Percentiles rank a stretch among this genome's conserved stretches.
Evolutionary conservation across 2,888 invertebrate genomes (phyloP).

Genomic region (Catocala sponsa): DNA sequence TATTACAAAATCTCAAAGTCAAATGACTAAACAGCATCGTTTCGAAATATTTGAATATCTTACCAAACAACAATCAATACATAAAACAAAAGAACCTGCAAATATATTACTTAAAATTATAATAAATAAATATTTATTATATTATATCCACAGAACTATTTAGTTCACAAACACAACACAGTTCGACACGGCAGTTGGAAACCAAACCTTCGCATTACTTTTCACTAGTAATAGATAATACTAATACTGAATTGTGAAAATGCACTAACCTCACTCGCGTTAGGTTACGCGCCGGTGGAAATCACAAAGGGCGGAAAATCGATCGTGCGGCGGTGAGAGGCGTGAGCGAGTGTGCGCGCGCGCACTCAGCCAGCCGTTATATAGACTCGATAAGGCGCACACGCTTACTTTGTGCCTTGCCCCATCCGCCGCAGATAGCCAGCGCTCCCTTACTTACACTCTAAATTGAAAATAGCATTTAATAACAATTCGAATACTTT

Average conservation of each 20-base stretch:
- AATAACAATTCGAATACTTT: too few species aligned
- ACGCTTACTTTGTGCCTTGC: conserved; percentile 57
- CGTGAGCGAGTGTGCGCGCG: conserved; percentile 82
- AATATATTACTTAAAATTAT: conserved; percentile 1
- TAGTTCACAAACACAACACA: conserved; percentile 52
- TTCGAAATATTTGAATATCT: background rate
- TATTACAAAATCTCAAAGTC: background rate
- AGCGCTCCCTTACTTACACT: conserved; percentile 30
- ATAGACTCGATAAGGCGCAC: conserved; percentile 77
- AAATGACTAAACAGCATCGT: background rate
- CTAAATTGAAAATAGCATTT: background rate
- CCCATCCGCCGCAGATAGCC: conserved; percentile 1
- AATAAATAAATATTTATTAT: conserved; percentile 10
- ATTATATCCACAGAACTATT: conserved; percentile 20
- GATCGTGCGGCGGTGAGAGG: conserved; percentile 73
- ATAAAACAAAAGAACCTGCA: background rate
- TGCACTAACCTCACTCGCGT: conserved; percentile 82
- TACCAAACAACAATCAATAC: background rate
- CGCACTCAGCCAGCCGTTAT: conserved; percentile 72
- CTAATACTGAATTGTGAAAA: conserved; percentile 55
- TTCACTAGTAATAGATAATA: conserved; percentile 39
- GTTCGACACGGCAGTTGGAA: conserved; percentile 37
- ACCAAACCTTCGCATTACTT: conserved; percentile 40
- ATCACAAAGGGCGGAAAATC: conserved; percentile 73
- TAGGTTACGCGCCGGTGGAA: conserved; percentile 73